phyloP scores from a whole-genome alignment of 2,797 vertebrate genomes.

The Scyliorhinus canicula region DNA sequence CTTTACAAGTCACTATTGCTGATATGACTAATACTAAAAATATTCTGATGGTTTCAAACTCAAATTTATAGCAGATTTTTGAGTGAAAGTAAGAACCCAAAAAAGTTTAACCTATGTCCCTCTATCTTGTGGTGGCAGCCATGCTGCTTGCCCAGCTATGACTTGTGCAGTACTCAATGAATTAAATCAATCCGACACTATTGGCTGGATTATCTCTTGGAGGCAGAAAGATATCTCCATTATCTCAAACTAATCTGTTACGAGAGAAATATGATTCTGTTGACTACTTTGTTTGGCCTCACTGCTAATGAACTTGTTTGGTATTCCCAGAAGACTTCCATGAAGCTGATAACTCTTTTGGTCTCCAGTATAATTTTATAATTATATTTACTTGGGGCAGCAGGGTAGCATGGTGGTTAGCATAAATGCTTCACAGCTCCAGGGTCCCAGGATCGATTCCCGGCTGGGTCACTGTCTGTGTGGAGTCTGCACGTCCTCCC shows the following conservation, averaged over 20 bases:
- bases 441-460: too few species aligned
- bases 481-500: too few species aligned
- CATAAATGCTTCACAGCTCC: too few species aligned
- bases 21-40: background rate
- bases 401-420: too few species aligned
- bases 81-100: background rate
- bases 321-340: background rate
- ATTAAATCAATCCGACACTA: background rate
- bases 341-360: background rate
- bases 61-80: background rate
- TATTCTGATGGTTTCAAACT: background rate
- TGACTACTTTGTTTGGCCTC: background rate
- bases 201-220: background rate
- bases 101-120: background rate
- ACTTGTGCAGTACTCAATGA: background rate
- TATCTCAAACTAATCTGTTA: background rate
- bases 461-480: too few species aligned
- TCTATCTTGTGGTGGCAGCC: background rate
- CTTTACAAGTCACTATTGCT: background rate
- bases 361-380: background rate
- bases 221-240: background rate
- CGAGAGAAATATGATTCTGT: background rate
- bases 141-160: background rate
- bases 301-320: background rate
- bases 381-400: too few species aligned